These are phyloP conservation scores for Aphidius gifuensis DNA, from an alignment of 1,140 invertebrate genomes.

Conservation along the genomic window DNA sequence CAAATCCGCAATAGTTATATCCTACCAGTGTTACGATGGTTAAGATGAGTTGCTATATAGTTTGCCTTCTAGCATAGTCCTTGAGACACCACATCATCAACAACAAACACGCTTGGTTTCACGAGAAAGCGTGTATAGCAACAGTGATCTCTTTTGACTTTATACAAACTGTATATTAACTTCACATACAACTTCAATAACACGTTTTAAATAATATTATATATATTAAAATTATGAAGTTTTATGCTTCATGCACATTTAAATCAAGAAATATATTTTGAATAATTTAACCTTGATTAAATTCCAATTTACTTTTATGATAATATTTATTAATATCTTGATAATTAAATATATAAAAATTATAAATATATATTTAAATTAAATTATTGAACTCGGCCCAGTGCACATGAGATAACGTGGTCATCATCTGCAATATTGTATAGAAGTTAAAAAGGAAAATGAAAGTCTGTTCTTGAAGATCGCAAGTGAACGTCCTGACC, in stretches of 20 bases:
- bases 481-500: background rate
- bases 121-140: background rate
- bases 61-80: conserved; percentile 3
- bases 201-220: conserved; percentile 1
- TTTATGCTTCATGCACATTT: no score
- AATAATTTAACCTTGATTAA: no score
- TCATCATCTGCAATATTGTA: background rate
- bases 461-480: conserved; percentile 6
- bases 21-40: conserved; percentile 3
- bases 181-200: background rate
- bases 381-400: no score
- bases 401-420: no score
- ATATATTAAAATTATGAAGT: no score
- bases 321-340: no score
- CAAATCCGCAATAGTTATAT: background rate
- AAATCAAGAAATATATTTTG: no score
- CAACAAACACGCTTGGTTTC: background rate
- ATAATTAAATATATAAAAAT: no score
- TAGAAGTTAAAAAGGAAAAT: background rate
- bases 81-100: background rate
- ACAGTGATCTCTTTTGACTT: background rate
- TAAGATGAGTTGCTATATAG: background rate
- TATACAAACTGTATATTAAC: background rate
- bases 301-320: no score
- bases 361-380: no score